phyloP scores from a whole-genome alignment of 2,113 vertebrate species.

The Notarius lentiginosus region DNA sequence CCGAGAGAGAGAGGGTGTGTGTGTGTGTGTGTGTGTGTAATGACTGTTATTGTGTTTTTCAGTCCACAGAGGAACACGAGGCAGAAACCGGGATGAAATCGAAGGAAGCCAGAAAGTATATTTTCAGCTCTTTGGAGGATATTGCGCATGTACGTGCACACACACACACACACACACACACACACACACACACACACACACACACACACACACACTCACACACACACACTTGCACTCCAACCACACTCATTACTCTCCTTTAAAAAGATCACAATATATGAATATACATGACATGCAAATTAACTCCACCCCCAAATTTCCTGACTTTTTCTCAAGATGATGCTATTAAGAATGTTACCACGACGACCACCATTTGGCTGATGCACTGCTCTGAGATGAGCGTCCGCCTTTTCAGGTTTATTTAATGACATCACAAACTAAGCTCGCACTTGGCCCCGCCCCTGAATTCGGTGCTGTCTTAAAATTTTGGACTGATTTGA shows the following conservation, averaged over 20 bases:
- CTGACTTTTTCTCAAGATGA: background rate
- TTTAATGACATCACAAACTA: background rate
- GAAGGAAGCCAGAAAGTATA: conserved; percentile 99
- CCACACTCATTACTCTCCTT: background rate
- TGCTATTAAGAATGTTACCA: background rate
- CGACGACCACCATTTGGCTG: background rate
- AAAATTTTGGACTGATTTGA: background rate
- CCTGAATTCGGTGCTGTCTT: background rate
- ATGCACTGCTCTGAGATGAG: background rate
- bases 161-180: background rate
- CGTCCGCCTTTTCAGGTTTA: background rate
- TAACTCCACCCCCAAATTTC: background rate
- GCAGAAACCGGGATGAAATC: conserved; percentile 98
- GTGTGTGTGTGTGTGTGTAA: background rate
- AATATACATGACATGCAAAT: background rate
- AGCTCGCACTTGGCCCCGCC: background rate
- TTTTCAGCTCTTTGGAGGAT: conserved; percentile 99
- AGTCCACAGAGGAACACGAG: conserved; percentile 97
- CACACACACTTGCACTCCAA: background rate
- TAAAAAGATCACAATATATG: background rate
- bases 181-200: conserved; percentile 4
- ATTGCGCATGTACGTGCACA: conserved; percentile 90
- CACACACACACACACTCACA: background rate
- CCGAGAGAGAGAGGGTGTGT: too few relatives aligned
- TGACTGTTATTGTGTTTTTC: conserved; percentile 27